phyloP scores from a whole-genome alignment of 2,888 invertebrate genomes.

The Andrena trimmerana region DNA sequence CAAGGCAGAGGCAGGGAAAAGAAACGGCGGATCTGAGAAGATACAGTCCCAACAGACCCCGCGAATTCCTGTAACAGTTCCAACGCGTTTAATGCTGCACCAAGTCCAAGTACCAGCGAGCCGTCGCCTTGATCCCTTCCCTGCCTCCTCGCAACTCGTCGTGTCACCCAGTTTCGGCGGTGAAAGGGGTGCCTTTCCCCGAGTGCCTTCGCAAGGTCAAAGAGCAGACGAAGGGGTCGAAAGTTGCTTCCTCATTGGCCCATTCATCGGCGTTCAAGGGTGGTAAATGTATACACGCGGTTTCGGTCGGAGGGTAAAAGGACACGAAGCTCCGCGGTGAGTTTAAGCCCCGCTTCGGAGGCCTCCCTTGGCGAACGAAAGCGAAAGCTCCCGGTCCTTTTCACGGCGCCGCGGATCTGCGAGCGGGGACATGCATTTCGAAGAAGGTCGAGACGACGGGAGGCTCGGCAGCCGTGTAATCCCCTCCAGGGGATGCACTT shows the following conservation, averaged over 20 bases:
- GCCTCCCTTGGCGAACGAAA: constrained; percentile 62
- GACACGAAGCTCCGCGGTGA: constrained; percentile 36
- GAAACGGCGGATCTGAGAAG: no score
- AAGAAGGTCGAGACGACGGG: constrained; percentile 53
- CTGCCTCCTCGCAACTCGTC: no score
- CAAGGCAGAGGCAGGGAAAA: no score
- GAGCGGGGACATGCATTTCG: constrained; percentile 53
- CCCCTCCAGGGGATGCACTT: constrained; percentile 53
- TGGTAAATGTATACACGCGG: constrained; percentile 11
- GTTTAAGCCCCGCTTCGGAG: constrained; percentile 40
- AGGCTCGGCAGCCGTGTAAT: constrained; percentile 38
- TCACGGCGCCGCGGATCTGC: constrained; percentile 59
- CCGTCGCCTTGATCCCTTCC: no score
- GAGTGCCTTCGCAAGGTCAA: constrained; percentile 27
- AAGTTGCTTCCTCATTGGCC: constrained; percentile 19
- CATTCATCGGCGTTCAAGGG: constrained; percentile 23
- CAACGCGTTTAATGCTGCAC: no score
- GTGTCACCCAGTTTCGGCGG: not conserved
- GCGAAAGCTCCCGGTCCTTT: constrained; percentile 68
- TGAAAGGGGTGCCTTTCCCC: not conserved
- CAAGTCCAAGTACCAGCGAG: no score
- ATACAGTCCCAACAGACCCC: no score
- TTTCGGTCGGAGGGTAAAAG: not conserved
- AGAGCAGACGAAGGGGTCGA: constrained; percentile 28
- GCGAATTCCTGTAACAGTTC: no score